A percentile compares a stretch with the other conserved stretches of the same genome.
Conservation (phyloP, 2,888 invertebrate species). For the Acrobasis repandana region DNA sequence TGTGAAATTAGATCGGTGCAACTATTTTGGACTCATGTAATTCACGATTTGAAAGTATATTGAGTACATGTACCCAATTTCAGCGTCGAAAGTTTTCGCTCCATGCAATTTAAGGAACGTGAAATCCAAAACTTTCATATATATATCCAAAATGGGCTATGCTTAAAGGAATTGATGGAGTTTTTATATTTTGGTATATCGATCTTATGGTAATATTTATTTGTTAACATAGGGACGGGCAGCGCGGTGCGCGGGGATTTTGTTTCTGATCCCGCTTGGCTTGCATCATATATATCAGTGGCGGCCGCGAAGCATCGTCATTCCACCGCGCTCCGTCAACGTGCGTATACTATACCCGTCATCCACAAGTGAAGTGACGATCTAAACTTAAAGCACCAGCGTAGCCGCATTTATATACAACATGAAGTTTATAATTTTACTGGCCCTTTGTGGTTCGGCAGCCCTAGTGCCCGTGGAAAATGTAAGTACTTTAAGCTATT, state of each 20-base stretch:
- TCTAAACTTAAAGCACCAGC: background rate
- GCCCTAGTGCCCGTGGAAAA: constrained; percentile 1
- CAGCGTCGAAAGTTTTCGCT: too few species aligned
- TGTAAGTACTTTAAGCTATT: background rate
- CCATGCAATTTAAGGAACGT: too few species aligned
- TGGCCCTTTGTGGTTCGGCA: constrained; percentile 14
- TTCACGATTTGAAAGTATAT: too few species aligned
- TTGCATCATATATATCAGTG: constrained; percentile 5
- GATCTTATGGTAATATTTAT: too few species aligned
- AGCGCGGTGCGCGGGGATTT: constrained; percentile 13
- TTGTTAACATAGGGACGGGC: background rate
- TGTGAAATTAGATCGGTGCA: too few species aligned
- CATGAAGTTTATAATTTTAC: constrained; percentile 15
- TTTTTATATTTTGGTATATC: background rate
- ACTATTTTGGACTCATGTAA: too few species aligned
- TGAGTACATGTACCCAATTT: too few species aligned
- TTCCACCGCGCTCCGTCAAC: constrained; percentile 5
- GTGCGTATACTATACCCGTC: background rate
- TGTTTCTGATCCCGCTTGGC: constrained; percentile 5
- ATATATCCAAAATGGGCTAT: background rate
- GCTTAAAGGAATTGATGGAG: background rate
- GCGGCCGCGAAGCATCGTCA: background rate
- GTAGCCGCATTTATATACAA: background rate
- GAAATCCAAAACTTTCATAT: too few species aligned
- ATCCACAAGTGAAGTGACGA: background rate